phyloP scores from a whole-genome alignment of 2,797 vertebrate species.

The Sternarchorhynchus goeldii region DNA sequence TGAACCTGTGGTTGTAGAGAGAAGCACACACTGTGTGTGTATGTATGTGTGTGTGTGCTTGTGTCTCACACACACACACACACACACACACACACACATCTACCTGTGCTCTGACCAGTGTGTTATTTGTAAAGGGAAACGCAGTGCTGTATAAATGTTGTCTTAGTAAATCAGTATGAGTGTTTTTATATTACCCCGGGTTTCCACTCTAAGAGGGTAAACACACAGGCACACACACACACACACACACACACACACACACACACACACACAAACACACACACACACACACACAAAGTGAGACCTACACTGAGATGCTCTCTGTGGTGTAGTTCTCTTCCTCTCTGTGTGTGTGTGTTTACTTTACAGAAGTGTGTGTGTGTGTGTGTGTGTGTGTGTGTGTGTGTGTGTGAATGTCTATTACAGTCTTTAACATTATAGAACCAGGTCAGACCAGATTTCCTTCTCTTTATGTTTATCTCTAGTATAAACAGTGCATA shows the following conservation, averaged over 20 bases:
- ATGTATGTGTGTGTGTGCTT: no score
- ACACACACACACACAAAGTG: constrained; percentile 2
- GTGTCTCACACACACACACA: no score
- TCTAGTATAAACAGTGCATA: no score
- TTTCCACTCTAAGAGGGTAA: constrained; percentile 37
- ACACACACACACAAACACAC: not conserved
- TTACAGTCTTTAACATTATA: not conserved
- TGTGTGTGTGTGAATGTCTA: not conserved
- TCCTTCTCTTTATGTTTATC: no score
- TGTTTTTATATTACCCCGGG: constrained; percentile 41
- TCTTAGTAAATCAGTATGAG: constrained; percentile 32
- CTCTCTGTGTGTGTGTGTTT: not conserved
- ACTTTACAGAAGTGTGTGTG: not conserved
- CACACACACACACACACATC: not conserved
- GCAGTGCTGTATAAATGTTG: constrained; percentile 26
- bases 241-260: not conserved
- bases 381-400: not conserved
- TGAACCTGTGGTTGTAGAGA: no score
- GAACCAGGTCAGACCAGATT: not conserved
- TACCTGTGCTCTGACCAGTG: constrained; percentile 26
- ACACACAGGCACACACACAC: constrained; percentile 17
- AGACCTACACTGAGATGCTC: constrained; percentile 32
- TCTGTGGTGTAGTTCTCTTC: not conserved
- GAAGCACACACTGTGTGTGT: no score
- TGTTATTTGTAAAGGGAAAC: constrained; percentile 44